Conservation (phyloP, 2,888 invertebrate genomes). For the Apamea crenata region DNA sequence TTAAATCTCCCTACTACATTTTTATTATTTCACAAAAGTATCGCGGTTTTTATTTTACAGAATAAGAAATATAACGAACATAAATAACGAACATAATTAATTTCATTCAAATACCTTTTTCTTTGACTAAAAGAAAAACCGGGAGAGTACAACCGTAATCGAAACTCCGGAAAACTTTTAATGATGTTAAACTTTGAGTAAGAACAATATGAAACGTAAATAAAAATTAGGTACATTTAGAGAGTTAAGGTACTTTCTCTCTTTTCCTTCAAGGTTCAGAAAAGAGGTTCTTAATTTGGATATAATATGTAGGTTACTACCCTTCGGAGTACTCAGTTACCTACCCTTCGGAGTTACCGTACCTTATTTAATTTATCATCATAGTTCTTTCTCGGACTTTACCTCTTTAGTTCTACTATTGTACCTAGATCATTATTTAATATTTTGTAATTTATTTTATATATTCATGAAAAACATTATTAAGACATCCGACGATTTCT, state of each 20-base stretch:
- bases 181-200: slow-evolving; percentile 55
- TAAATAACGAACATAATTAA: slow-evolving; percentile 32
- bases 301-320: not conserved
- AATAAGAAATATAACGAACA: slow-evolving; percentile 2
- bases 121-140: slow-evolving; percentile 24
- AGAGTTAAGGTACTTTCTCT: slow-evolving; percentile 5
- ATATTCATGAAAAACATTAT: not conserved
- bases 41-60: not conserved
- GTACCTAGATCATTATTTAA: not conserved
- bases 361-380: not conserved
- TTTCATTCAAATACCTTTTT: slow-evolving; percentile 26
- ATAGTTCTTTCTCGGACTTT: not conserved
- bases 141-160: slow-evolving; percentile 35
- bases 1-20: not conserved
- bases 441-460: not conserved
- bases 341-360: not conserved
- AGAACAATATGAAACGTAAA: slow-evolving; percentile 53
- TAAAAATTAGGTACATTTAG: slow-evolving; percentile 43
- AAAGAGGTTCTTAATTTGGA: not conserved
- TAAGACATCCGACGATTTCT: not conserved
- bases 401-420: not conserved
- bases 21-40: slow-evolving; percentile 6
- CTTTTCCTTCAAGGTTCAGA: slow-evolving; percentile 11
- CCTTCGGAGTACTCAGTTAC: not conserved
- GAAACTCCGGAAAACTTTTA: slow-evolving; percentile 52